Conservation (phyloP, 1,140 invertebrate species). For the Drosophila biarmipes region DNA sequence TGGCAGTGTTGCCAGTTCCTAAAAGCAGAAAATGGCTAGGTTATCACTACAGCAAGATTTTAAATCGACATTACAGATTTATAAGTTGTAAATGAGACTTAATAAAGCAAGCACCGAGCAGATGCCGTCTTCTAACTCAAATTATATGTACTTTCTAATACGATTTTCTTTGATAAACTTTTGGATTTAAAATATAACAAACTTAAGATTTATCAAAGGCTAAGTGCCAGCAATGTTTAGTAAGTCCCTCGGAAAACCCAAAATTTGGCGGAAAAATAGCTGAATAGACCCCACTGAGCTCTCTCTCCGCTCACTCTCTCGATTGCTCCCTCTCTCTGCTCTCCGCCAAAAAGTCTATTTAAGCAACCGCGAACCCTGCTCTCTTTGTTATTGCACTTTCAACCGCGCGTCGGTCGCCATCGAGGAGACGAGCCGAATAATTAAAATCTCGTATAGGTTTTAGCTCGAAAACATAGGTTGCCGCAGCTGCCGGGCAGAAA, state of each 20-base stretch:
- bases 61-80: too few species aligned
- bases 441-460: neutral
- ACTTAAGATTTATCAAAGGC: neutral
- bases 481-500: constrained; percentile 12
- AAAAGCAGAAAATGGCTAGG: neutral
- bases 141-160: too few species aligned
- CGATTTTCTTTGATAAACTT: too few species aligned
- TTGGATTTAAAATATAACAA: too few species aligned
- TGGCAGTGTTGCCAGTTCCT: neutral
- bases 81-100: too few species aligned
- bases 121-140: too few species aligned
- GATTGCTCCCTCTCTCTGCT: neutral
- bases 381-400: constrained; percentile 14
- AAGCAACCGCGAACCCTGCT: neutral
- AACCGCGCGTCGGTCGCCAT: constrained; percentile 9
- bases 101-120: too few species aligned
- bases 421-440: neutral
- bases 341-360: neutral
- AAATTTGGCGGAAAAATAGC: neutral
- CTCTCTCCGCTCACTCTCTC: neutral
- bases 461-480: neutral
- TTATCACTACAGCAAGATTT: too few species aligned
- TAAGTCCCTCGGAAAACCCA: neutral
- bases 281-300: neutral
- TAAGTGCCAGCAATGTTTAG: too few species aligned